Evolutionary conservation across 2,888 invertebrate genomes (phyloP).

Genomic region (Dugesia japonica): DNA sequence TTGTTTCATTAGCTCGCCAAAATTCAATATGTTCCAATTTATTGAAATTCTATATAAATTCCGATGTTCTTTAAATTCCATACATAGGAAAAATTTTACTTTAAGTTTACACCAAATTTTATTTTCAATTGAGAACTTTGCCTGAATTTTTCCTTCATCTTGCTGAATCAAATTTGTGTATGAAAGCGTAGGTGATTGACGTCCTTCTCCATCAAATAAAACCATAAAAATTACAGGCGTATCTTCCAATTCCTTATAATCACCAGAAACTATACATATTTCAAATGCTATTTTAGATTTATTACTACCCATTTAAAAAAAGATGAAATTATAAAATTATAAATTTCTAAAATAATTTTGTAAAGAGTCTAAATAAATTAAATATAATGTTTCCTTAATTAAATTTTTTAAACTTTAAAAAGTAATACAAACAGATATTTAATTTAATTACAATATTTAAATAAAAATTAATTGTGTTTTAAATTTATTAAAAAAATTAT

Average conservation of each 20-base stretch:
- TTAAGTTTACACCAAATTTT: slow-evolving; percentile 36
- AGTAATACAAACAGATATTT: background rate
- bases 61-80: background rate
- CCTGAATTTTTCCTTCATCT: slow-evolving; percentile 27
- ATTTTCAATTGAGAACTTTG: slow-evolving; percentile 28
- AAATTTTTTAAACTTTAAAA: background rate
- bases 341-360: too few species aligned
- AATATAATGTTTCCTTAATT: background rate
- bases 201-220: slow-evolving; percentile 44
- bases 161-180: slow-evolving; percentile 43
- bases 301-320: slow-evolving; percentile 30
- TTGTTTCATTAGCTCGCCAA: slow-evolving; percentile 45
- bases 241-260: slow-evolving; percentile 45
- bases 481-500: background rate
- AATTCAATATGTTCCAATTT: slow-evolving; percentile 42
- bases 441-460: background rate
- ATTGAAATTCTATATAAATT: slow-evolving; percentile 35
- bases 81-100: slow-evolving; percentile 40
- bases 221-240: slow-evolving; percentile 47
- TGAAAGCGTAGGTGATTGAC: slow-evolving; percentile 40
- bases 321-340: background rate
- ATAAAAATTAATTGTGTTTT: background rate
- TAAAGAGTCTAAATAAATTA: too few species aligned
- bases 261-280: slow-evolving; percentile 48
- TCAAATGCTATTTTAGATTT: slow-evolving; percentile 35